Base-by-base conservation (phyloP, 2,888 invertebrate species). In the Drosophila colorata region DNA sequence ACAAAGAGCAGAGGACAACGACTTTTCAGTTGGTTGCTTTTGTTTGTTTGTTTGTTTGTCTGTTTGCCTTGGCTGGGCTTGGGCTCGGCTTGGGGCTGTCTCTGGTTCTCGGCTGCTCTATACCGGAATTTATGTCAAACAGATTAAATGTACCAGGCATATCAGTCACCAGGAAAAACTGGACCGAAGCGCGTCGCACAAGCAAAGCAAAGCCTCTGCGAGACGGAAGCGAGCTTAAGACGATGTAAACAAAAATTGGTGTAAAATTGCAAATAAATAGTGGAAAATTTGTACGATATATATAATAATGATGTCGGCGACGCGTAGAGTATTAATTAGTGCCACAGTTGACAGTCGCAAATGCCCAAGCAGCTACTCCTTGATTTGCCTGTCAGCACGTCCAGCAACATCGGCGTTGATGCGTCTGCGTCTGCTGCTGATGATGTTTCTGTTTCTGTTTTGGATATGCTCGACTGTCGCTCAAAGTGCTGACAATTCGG, bases 121-220 rank as follows among this genome's bases (percentile, higher is more conserved):
- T 40, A 51, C 61, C 69, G 66, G 67, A 61, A 85, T 83, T 77
- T 73, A 65, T 82, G 82, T 86, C 67, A 70, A 71, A 57, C 67
- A 66, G 82, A 81, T 81, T 70, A 67, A 82, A 60, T 66, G 43
- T 67, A 69, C 60, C 63, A 35, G 53, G 44, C 66, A 56, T 49
- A 69, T 69, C 86, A 82, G 74, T 85, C 63, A 40, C 8, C 74
- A 37, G 65, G 61, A 59, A 69, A 68, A 88, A 63, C 53, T 73
- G 71, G 52, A 60, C 59, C 28, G 64, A 63, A 77, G 46, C 71
- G 63, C 55, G 61, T 52, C 63, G 58, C 68, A 71, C 37, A 68
- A 47, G 18, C 52, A 31, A 52, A 64, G 53, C 53, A 33, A 25
- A 55, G 35, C 31, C 31, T 16, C 57, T 44, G 16, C 44, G 25